phyloP scores from a whole-genome alignment of 2,797 vertebrate genomes.

The Graptemys geographica region DNA sequence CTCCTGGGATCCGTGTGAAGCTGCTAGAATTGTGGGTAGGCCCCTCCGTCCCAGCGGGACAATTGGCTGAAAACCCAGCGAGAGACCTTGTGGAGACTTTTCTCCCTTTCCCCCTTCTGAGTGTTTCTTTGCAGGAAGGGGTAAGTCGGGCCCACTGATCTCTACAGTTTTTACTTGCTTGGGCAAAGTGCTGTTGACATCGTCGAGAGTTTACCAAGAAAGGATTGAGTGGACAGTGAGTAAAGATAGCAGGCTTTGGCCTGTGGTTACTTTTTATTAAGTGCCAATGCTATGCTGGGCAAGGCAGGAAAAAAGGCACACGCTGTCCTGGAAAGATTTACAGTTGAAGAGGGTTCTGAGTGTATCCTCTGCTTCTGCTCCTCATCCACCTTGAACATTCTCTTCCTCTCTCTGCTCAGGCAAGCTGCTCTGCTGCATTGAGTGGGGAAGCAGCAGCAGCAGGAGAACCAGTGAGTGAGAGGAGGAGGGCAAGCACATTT shows the following conservation, averaged over 20 bases:
- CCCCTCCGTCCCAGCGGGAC: rapidly evolving
- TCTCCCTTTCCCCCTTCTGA: background rate
- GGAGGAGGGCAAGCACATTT: background rate
- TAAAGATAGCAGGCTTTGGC: background rate
- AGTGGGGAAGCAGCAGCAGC: background rate
- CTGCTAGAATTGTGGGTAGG: background rate
- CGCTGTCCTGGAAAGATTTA: background rate
- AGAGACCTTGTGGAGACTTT: background rate
- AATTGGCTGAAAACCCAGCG: background rate
- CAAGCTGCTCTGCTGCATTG: background rate
- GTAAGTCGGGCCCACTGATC: background rate
- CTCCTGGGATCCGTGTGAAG: rapidly evolving
- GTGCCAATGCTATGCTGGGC: background rate
- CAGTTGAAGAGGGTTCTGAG: rapidly evolving
- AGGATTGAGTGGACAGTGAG: background rate
- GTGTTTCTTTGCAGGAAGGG: background rate
- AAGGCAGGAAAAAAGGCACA: background rate
- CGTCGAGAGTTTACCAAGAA: background rate
- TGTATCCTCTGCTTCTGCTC: rapidly evolving
- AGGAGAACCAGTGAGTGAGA: background rate
- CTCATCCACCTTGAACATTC: background rate
- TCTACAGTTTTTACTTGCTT: background rate
- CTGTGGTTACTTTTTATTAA: background rate
- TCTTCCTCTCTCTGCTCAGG: background rate
- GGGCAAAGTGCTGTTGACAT: background rate